phyloP scores from a whole-genome alignment of 2,797 vertebrate genomes.

The Crax fasciolata region DNA sequence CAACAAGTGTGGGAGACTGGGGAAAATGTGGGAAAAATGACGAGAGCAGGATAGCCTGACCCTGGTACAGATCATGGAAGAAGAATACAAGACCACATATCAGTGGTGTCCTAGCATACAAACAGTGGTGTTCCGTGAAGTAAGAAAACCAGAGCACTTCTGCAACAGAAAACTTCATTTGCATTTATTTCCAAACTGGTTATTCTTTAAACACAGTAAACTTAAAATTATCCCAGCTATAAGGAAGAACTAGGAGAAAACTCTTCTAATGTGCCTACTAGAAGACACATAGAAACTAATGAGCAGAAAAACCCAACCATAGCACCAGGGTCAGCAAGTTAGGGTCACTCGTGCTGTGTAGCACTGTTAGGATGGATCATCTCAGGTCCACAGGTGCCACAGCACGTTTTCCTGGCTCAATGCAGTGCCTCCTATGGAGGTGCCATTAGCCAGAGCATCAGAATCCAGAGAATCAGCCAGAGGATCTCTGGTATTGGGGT shows the following conservation, averaged over 20 bases:
- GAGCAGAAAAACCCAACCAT: background rate
- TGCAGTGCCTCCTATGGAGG: background rate
- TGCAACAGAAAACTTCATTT: slow-evolving; percentile 10
- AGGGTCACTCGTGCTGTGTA: background rate
- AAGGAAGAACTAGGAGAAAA: background rate
- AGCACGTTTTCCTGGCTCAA: background rate
- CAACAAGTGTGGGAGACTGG: background rate
- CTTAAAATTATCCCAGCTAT: background rate
- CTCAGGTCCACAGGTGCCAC: background rate
- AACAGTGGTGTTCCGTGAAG: background rate
- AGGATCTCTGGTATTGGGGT: background rate
- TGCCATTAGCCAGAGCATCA: background rate
- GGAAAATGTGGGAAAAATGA: background rate
- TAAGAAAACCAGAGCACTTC: background rate
- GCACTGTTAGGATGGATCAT: background rate
- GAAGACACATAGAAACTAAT: background rate
- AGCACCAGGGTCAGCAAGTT: background rate
- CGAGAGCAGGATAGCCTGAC: background rate
- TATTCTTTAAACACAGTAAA: background rate
- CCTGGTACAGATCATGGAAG: background rate
- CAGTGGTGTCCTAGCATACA: background rate
- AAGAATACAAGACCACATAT: background rate
- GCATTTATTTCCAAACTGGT: background rate
- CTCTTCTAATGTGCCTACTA: background rate
- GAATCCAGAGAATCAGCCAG: background rate